phyloP scores from a whole-genome alignment of 2,113 vertebrate genomes.

The Amblyopsis rosae region DNA sequence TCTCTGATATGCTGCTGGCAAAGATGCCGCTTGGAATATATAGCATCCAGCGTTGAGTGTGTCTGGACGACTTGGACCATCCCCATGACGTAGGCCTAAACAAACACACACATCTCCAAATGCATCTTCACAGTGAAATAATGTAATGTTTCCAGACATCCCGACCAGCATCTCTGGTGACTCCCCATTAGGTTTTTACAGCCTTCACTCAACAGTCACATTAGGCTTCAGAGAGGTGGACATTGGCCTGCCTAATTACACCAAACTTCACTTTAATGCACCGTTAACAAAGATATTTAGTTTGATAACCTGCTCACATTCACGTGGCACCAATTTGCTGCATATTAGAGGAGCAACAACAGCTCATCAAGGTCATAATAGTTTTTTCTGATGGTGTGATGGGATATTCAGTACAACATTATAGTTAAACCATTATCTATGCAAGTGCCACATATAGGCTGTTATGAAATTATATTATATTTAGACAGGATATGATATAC shows the following conservation, averaged over 20 bases:
- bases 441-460: constrained; percentile 29
- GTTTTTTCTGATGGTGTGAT: constrained; percentile 33
- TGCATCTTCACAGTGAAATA: constrained; percentile 30
- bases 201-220: constrained; percentile 52
- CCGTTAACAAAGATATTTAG: constrained; percentile 49
- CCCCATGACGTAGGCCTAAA: constrained; percentile 20
- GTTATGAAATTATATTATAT: constrained; percentile 25
- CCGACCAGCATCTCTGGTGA: constrained; percentile 47
- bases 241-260: constrained; percentile 25
- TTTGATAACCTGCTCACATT: constrained; percentile 40
- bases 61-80: constrained; percentile 43
- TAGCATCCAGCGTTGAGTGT: constrained; percentile 25
- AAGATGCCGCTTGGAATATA: constrained; percentile 25
- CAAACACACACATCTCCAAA: constrained; percentile 18
- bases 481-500: neutral
- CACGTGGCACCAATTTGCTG: constrained; percentile 41
- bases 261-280: constrained; percentile 29
- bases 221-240: constrained; percentile 47
- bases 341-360: constrained; percentile 50
- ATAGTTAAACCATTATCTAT: constrained; percentile 32
- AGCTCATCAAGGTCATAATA: constrained; percentile 56
- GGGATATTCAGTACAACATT: constrained; percentile 25
- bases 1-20: constrained; percentile 1
- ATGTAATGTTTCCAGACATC: constrained; percentile 56
- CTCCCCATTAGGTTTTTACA: constrained; percentile 57